Evolutionary conservation across 2,113 vertebrate species (phyloP).

Genomic region (Corapipo altera): DNA sequence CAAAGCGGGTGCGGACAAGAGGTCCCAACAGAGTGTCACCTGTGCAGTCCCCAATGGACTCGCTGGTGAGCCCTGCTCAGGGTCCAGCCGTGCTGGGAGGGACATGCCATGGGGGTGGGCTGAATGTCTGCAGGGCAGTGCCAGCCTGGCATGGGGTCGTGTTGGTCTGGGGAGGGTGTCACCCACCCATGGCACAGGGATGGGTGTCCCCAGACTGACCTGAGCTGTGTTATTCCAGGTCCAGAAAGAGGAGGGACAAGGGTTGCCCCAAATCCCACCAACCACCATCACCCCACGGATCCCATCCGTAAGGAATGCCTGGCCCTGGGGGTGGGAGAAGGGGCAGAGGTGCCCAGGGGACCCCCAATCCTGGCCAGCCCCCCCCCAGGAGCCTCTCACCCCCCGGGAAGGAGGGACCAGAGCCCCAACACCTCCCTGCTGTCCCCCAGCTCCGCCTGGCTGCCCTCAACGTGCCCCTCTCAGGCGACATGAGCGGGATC

Average conservation of each 20-base stretch:
- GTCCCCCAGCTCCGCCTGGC: constrained; percentile 51
- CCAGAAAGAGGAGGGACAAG: not conserved
- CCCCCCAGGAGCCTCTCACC: accelerated
- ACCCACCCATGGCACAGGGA: not conserved
- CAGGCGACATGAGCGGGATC: constrained; percentile 47
- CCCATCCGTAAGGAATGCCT: constrained; percentile 51
- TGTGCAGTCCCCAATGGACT: accelerated
- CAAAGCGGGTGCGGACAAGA: not conserved
- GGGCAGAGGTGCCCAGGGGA: accelerated
- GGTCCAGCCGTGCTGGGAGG: accelerated
- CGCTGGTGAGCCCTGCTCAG: not conserved
- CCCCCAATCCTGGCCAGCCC: accelerated
- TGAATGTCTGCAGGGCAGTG: not conserved
- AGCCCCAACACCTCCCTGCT: not conserved
- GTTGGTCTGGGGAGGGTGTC: not conserved
- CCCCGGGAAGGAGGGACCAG: accelerated
- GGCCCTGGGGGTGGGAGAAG: not conserved
- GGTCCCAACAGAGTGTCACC: not conserved
- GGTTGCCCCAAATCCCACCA: not conserved
- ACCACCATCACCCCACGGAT: not conserved
- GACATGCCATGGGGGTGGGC: not conserved
- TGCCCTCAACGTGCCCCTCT: constrained; percentile 52
- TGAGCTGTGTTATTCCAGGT: not conserved
- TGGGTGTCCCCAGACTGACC: not conserved
- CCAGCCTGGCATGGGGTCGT: accelerated